Evolutionary conservation across 2,888 invertebrate genomes (phyloP).

Genomic region (Nomada goodeniana): DNA sequence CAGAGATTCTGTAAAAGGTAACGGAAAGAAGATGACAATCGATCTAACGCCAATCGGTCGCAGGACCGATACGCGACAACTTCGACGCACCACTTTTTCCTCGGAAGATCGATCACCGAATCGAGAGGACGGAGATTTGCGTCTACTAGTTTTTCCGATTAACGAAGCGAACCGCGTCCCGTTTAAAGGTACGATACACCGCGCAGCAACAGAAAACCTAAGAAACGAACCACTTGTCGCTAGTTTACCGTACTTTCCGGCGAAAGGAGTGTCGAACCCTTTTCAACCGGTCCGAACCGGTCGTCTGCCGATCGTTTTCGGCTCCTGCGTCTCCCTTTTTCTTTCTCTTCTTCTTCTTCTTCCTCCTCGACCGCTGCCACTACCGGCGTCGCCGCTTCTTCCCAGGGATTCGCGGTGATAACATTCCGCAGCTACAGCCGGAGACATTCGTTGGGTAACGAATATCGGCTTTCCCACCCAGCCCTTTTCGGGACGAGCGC

Average conservation of each 20-base stretch:
- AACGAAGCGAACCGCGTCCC: not conserved
- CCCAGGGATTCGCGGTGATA: constrained; percentile 71
- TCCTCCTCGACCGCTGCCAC: constrained; percentile 37
- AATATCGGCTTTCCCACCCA: constrained; percentile 77
- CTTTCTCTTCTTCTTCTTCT: constrained; percentile 28
- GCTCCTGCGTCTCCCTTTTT: constrained; percentile 36
- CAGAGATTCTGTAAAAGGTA: constrained; percentile 66
- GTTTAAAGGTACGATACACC: constrained; percentile 8
- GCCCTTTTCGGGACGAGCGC: constrained; percentile 69
- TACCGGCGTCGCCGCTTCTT: constrained; percentile 58
- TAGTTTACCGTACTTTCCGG: constrained; percentile 59
- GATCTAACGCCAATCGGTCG: constrained; percentile 19
- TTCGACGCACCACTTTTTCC: constrained; percentile 25
- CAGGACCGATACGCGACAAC: constrained; percentile 22
- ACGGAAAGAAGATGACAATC: not conserved
- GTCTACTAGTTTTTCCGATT: constrained; percentile 46
- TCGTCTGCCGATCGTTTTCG: constrained; percentile 65
- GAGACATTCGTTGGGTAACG: constrained; percentile 45
- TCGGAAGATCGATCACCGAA: constrained; percentile 33
- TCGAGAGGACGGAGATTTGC: constrained; percentile 34
- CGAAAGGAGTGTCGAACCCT: constrained; percentile 67
- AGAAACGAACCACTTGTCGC: constrained; percentile 63
- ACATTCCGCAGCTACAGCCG: constrained; percentile 68
- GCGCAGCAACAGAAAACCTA: constrained; percentile 41
- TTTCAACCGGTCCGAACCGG: constrained; percentile 68